Evolutionary conservation across 2,113 vertebrate genomes (phyloP), one percentile per base, ranked within the genome.

Genomic region (Atrichornis clamosus): DNA sequence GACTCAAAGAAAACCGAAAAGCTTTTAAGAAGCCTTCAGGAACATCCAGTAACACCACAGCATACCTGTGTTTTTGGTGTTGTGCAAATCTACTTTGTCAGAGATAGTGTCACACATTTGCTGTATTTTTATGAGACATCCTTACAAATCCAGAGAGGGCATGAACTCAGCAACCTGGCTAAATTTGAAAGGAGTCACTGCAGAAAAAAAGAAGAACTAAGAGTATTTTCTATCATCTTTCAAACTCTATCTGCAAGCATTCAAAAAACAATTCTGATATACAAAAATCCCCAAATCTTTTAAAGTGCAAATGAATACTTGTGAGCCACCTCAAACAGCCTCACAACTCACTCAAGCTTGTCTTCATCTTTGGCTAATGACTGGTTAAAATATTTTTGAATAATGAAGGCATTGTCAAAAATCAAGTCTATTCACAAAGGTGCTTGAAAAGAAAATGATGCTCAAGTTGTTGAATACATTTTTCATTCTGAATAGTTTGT

Each of bases 371-470:
- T 55, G n/a, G 22, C 23, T 90, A 84, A 93, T 85, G 74, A 82
- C 58, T 91, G 21, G 84, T 95, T 92, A 88, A 94, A 96, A 95
- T 87, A 77, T 65, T 65, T 93, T 87, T 93, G 62, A 93, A 85
- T 96, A 95, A 95, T 74, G 84, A 91, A 13, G 15, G 10, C 59
- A 87, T 91, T 94, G 86, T 95, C 39, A 90, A 95, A 95, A 97
- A 97, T 95, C 95, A 96, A 80, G 79, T 77, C 92, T 94, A 90
- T 96, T 96, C 92, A 94, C 39, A 75, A 81, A 44, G 30, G 14
- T 30, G 20, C 83, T 74, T 89, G 41, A 76, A 88, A 56, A 81
- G 59, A 82, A 92, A 93, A 93, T 55, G 39, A 20, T 33, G 23
- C 35, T 87, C 13, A 77, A 65, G 87, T 70, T 79, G 27, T 56